A percentile compares a stretch with the other conserved stretches of the same genome.
Conservation (phyloP, 2,888 invertebrate species). For the Caenorhabditis imperialis region DNA sequence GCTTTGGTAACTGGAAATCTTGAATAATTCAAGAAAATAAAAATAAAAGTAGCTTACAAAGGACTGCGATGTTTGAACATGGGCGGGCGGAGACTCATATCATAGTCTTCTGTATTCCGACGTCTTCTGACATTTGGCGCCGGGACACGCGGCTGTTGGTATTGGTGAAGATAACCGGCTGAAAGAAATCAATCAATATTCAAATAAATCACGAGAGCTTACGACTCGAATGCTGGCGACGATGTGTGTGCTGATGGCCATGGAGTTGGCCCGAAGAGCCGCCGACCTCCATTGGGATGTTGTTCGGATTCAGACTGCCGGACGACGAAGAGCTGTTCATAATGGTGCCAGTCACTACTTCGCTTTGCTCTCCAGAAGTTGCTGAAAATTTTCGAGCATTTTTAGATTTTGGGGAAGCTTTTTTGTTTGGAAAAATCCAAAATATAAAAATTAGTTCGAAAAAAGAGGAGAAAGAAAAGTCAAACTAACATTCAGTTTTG, state of each 20-base stretch:
- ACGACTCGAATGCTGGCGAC: constrained; percentile 31
- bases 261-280: background rate
- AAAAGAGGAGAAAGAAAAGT: background rate
- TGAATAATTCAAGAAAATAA: too few relatives aligned
- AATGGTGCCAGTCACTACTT: too few relatives aligned
- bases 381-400: constrained; percentile 15
- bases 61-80: constrained; percentile 23
- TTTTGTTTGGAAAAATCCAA: too few relatives aligned
- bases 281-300: background rate
- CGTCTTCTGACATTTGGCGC: constrained; percentile 1
- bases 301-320: background rate
- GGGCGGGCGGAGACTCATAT: constrained; percentile 8
- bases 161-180: constrained; percentile 19
- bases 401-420: too few relatives aligned
- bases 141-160: background rate
- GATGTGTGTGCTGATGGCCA: background rate
- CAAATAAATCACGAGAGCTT: background rate
- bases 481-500: constrained; percentile 46
- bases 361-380: constrained; percentile 11
- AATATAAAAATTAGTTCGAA: too few relatives aligned
- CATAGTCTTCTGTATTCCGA: background rate
- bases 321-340: too few relatives aligned
- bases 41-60: constrained; percentile 9
- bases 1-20: constrained; percentile 35
- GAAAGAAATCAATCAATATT: background rate